Evolutionary conservation across 2,113 vertebrate species (phyloP).

Genomic region (Erythrocercus mccallii): DNA sequence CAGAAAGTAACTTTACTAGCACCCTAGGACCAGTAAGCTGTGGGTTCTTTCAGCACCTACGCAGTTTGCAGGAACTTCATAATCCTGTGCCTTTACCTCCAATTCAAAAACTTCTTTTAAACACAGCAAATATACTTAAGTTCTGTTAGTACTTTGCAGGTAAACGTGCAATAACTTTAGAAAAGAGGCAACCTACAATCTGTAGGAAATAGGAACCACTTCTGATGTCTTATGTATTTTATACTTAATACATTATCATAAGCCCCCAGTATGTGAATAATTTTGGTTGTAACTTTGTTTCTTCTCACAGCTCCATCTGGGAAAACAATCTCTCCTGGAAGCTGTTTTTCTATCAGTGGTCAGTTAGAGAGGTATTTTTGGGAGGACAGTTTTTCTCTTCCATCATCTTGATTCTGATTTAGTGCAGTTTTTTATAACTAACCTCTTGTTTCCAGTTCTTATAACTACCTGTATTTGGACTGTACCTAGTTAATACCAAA

Average conservation of each 20-base stretch:
- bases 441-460: neutral
- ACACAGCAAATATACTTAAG: neutral
- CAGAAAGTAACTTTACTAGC: neutral
- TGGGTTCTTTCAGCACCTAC: neutral
- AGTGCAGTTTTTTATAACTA: neutral
- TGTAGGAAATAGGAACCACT: neutral
- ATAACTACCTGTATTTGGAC: neutral
- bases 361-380: neutral
- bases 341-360: neutral
- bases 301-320: neutral
- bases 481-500: neutral
- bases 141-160: neutral
- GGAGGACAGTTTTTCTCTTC: neutral
- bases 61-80: neutral
- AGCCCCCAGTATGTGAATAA: fast-evolving
- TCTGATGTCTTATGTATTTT: neutral
- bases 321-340: neutral
- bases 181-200: neutral
- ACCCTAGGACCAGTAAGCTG: neutral
- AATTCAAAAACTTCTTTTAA: neutral
- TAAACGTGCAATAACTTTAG: neutral
- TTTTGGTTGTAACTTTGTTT: neutral
- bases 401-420: neutral
- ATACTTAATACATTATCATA: neutral
- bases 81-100: neutral